Evolutionary conservation across 2,797 vertebrate species (phyloP).

Genomic region (Labroides dimidiatus): DNA sequence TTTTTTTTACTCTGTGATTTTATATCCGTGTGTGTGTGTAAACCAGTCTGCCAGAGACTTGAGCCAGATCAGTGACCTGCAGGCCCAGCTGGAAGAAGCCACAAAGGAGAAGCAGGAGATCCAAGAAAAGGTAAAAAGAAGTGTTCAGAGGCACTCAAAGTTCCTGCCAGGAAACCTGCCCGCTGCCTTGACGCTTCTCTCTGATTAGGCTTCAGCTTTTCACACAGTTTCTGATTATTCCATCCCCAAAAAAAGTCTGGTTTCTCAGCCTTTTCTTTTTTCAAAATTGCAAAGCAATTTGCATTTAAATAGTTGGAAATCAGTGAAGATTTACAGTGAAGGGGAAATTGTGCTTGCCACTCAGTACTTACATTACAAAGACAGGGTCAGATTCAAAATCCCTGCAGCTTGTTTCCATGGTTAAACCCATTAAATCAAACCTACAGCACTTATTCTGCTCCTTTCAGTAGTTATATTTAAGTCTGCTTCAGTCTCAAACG

Average conservation of each 20-base stretch:
- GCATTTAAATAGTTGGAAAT: constrained; percentile 64
- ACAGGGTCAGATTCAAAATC: constrained; percentile 27
- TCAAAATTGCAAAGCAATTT: constrained; percentile 55
- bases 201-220: constrained; percentile 69
- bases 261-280: constrained; percentile 39
- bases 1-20: constrained; percentile 7
- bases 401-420: constrained; percentile 5
- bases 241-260: constrained; percentile 28
- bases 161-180: constrained; percentile 46
- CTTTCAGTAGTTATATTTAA: constrained; percentile 10
- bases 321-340: constrained; percentile 42
- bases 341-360: constrained; percentile 34
- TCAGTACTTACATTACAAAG: constrained; percentile 38
- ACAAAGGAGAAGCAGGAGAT: constrained; percentile 97
- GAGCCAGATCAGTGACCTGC: constrained; percentile 96
- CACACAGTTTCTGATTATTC: constrained; percentile 63
- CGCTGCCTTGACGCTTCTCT: constrained; percentile 42
- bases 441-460: constrained; percentile 6
- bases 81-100: constrained; percentile 94
- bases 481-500: constrained; percentile 2
- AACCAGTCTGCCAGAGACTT: constrained; percentile 92
- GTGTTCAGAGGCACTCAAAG: constrained; percentile 47
- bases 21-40: constrained; percentile 22
- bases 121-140: constrained; percentile 93
- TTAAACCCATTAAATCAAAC: constrained; percentile 25